phyloP scores from a whole-genome alignment of 2,113 vertebrate genomes.

The Pristiophorus japonicus region DNA sequence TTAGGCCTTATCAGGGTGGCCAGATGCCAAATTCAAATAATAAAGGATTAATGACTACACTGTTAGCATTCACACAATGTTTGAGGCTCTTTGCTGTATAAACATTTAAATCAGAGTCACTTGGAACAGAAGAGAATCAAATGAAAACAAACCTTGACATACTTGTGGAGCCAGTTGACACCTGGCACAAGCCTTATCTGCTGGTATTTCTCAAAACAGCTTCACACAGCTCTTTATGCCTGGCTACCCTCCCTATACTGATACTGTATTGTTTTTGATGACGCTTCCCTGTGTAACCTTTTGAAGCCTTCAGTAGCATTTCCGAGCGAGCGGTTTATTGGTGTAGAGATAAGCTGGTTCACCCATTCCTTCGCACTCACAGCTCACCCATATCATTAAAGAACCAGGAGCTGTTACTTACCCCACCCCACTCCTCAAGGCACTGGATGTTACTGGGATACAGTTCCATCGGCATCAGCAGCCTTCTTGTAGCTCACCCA shows the following conservation, averaged over 20 bases:
- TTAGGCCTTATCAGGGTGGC: background rate
- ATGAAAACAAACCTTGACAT: slow-evolving; percentile 28
- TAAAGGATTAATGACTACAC: background rate
- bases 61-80: background rate
- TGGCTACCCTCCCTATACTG: background rate
- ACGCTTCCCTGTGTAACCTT: background rate
- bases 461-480: background rate
- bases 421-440: background rate
- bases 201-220: slow-evolving; percentile 8
- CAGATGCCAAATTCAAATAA: background rate
- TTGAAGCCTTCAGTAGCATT: slow-evolving; percentile 12
- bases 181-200: background rate
- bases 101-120: background rate
- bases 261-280: background rate
- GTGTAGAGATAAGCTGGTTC: background rate
- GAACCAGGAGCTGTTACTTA: background rate
- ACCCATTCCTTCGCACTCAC: background rate
- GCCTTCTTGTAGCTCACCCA: background rate
- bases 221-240: background rate
- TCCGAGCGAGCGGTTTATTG: background rate
- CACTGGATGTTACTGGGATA: background rate
- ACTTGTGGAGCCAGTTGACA: slow-evolving; percentile 23
- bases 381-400: background rate
- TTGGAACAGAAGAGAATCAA: slow-evolving; percentile 17
- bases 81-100: slow-evolving; percentile 4